phyloP scores from a whole-genome alignment of 2,797 vertebrate species.

The Siniperca undulata region DNA sequence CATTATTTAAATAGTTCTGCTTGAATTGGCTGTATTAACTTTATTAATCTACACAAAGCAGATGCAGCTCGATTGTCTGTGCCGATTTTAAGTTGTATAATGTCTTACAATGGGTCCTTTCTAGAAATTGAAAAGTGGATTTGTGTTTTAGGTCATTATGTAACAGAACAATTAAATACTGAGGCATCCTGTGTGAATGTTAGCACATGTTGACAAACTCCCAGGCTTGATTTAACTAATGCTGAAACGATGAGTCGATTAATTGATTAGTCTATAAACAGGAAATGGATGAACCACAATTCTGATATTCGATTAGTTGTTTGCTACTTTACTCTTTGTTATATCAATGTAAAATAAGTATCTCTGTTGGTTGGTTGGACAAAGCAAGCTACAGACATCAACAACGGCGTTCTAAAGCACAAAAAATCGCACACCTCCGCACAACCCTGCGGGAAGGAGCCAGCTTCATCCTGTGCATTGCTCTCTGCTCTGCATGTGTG shows the following conservation, averaged over 20 bases:
- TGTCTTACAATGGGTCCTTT: constrained; percentile 28
- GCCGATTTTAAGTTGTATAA: constrained; percentile 36
- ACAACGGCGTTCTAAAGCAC: too few relatives aligned
- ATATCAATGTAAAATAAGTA: not conserved
- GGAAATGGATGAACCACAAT: not conserved
- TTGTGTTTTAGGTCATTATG: constrained; percentile 9
- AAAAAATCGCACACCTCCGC: too few relatives aligned
- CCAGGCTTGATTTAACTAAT: not conserved
- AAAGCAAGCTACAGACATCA: not conserved
- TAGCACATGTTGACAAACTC: not conserved
- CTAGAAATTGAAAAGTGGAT: constrained; percentile 22
- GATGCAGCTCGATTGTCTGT: constrained; percentile 22
- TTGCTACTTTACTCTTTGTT: not conserved
- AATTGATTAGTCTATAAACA: not conserved
- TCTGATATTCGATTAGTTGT: not conserved
- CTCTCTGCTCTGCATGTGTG: too few relatives aligned
- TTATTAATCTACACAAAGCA: constrained; percentile 56
- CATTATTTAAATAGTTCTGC: constrained; percentile 47
- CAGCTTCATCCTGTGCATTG: too few relatives aligned
- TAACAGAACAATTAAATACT: not conserved
- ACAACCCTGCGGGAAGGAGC: too few relatives aligned
- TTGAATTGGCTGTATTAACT: constrained; percentile 55
- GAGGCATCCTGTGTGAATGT: constrained; percentile 6
- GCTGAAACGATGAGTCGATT: not conserved
- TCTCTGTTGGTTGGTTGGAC: not conserved